Evolutionary conservation across 2,797 vertebrate genomes (phyloP).

Genomic region (Pogoniulus pusillus): DNA sequence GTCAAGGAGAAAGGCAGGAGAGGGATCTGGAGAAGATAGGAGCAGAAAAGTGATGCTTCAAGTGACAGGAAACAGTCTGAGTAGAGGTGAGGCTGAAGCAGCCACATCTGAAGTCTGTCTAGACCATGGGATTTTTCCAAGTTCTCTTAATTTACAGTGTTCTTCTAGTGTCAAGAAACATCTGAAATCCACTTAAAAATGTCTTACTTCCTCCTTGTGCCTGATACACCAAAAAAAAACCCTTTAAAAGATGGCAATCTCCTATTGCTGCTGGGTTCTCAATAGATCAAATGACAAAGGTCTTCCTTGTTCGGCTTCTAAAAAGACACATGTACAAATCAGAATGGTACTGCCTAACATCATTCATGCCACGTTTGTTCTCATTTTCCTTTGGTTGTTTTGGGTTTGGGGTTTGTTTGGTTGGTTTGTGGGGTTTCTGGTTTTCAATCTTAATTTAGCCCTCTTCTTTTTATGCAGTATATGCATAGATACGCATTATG

Average conservation of each 20-base stretch:
- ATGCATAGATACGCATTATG: background rate
- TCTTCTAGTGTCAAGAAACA: background rate
- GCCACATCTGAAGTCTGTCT: background rate
- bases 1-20: background rate
- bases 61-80: background rate
- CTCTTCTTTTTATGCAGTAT: background rate
- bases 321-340: background rate
- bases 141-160: background rate
- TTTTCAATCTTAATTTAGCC: background rate
- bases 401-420: too few relatives aligned
- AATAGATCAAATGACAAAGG: background rate
- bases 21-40: background rate
- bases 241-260: background rate
- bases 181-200: background rate
- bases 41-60: background rate
- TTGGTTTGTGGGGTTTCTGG: background rate
- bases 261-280: background rate
- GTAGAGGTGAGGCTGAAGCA: background rate
- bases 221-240: background rate
- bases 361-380: background rate
- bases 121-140: background rate
- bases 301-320: background rate
- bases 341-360: background rate
- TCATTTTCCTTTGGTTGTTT: background rate
- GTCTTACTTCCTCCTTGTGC: background rate